Conservation (phyloP, 2,888 invertebrate species). For the Phalera bucephala region DNA sequence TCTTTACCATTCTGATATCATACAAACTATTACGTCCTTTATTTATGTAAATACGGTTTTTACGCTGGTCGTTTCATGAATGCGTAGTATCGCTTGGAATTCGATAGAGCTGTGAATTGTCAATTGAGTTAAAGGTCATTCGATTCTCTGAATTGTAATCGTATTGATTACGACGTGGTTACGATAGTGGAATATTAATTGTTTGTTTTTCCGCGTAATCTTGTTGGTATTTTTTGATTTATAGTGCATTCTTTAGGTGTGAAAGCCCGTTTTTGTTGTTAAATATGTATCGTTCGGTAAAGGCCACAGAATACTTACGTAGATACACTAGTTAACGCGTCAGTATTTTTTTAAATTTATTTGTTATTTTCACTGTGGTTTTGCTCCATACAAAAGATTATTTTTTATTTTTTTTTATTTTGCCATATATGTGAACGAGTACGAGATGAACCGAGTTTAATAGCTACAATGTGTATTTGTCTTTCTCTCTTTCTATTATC, state of each 20-base stretch:
- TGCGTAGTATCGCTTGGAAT: constrained; percentile 25
- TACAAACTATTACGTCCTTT: background rate
- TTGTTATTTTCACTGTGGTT: too few species aligned
- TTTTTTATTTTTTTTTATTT: too few species aligned
- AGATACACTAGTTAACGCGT: too few species aligned
- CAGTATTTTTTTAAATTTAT: too few species aligned
- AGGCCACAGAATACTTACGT: background rate
- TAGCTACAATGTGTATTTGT: too few species aligned
- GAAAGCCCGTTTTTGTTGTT: background rate
- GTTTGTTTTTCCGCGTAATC: constrained; percentile 26
- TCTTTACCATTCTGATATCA: too few species aligned
- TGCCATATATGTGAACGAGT: too few species aligned
- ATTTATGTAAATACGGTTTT: constrained; percentile 20
- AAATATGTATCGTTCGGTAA: background rate
- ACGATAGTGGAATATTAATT: constrained; percentile 23
- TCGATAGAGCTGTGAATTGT: constrained; percentile 9
- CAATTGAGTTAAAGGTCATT: constrained; percentile 47
- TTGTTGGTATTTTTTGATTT: constrained; percentile 10
- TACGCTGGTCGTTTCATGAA: constrained; percentile 14
- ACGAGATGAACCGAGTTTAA: too few species aligned
- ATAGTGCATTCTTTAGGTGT: constrained; percentile 2
- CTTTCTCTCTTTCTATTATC: too few species aligned
- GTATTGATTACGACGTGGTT: constrained; percentile 19
- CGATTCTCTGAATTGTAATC: constrained; percentile 26
- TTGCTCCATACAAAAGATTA: too few species aligned